Base-by-base conservation (phyloP, 2,888 invertebrate species). In the Andrena minutula region DNA sequence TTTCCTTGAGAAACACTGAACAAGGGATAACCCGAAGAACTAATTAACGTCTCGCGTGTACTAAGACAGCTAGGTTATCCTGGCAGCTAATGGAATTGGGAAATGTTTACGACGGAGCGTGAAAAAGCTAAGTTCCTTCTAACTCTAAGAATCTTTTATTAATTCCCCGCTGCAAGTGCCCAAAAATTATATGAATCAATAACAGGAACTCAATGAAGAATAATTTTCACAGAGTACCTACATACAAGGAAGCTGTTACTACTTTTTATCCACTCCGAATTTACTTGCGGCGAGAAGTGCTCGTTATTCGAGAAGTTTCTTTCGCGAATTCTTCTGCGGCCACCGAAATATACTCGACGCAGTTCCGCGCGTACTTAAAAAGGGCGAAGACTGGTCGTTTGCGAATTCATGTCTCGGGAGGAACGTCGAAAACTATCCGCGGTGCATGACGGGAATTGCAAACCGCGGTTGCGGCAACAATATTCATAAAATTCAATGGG, bases 401-500 rank as follows among this genome's bases (percentile, higher is more conserved):
- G 63, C 76, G 58, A 75, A 79, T 79, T 79, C 64, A 20, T 64
- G 64, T 58, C 51, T 66, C 47, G 71, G 49, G 77, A 61, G 60
- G 49, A 32, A 26, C 65, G 65, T 47, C 47, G 32, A 61, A 35
- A 80, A 76, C 79, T 47, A 63, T 32, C 68, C 16, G 41, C 41
- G 20, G 66, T 20, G 71, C 77, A 56, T 32, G 71, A 61, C 35
- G 66, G 5, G 71, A 76, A 80, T 80, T 76, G 61, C 61, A 68
- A 80, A 71, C 60, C 63, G 77, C 32, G 32, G 30, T 41, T 71
- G 53, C 53, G 77, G 60, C 71, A 65, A 76, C 79, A 72, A 80
- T 80, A 80, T 80, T 80, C 79, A 76, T 80, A 80, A 80, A 80
- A 80, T 80, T 76, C 71, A 80, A 80, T 80, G 79, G 61, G n/a